A percentile compares a stretch with the other conserved stretches of the same genome.
Evolutionary conservation across 2,888 invertebrate genomes (phyloP).

Genomic region (Acrobeloides nanus): DNA sequence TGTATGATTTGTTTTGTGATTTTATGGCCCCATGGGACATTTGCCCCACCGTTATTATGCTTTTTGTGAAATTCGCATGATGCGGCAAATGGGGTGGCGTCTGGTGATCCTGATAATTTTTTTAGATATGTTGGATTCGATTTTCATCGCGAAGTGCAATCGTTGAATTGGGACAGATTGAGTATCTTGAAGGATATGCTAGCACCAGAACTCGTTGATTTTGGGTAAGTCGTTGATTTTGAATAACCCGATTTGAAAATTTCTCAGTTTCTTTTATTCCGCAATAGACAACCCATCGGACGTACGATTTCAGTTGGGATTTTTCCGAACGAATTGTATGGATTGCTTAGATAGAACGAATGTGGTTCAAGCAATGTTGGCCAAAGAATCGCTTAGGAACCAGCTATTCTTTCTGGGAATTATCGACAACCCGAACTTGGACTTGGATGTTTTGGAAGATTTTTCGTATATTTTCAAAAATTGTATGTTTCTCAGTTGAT

Average conservation of each 20-base stretch:
- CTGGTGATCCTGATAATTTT: too few relatives aligned
- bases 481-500: too few relatives aligned
- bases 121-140: constrained; percentile 87
- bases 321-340: constrained; percentile 95
- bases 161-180: constrained; percentile 78
- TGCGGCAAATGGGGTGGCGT: too few relatives aligned
- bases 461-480: constrained; percentile 72
- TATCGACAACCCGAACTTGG: constrained; percentile 61
- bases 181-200: constrained; percentile 12
- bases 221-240: constrained; percentile 22
- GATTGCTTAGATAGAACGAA: constrained; percentile 61
- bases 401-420: constrained; percentile 63
- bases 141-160: constrained; percentile 91
- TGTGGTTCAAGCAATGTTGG: constrained; percentile 92
- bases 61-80: too few relatives aligned
- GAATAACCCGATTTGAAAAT: constrained; percentile 4
- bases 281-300: constrained; percentile 64
- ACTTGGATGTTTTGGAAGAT: constrained; percentile 64
- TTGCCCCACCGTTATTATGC: too few relatives aligned
- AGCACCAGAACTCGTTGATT: constrained; percentile 16
- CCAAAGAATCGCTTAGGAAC: constrained; percentile 68
- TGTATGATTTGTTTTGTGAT: too few relatives aligned
- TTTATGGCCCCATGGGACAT: too few relatives aligned
- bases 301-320: constrained; percentile 66
- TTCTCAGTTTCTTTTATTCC: constrained; percentile 68